Base-by-base conservation (phyloP, 2,888 invertebrate genomes). In the Pherbina coryleti region DNA sequence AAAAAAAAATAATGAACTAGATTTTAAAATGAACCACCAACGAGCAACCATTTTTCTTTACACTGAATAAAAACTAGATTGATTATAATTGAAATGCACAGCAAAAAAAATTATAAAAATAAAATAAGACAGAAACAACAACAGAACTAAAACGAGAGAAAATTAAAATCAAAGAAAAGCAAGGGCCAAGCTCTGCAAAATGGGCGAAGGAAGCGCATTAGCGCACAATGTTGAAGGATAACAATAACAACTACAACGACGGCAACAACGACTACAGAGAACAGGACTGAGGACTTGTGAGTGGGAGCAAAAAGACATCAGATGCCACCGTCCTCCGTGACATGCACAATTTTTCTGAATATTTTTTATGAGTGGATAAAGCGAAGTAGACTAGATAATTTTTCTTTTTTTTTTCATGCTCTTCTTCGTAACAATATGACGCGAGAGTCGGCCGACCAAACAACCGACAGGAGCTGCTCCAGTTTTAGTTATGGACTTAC, bases 201-300 rank as follows among this genome's bases (percentile, higher is more conserved):
- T 25, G 60, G 60, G 60, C 60, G 25, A 60, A 60, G 28, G 60
- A 25, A 19, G 22, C 22, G 60, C 60, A 34, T 64, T 64, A 34
- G 64, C n/a, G 11, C 64, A 64, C 64, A 64, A 64, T 64, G 64
- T 34, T 17, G 17, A 64, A 64, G 64, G 34, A 64, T 64, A 28
- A 22, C 55, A 64, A 64, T 34, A 64, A 34, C 64, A 64, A 64
- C 64, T 17, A 28, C 28, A 60, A 60, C 5, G 4, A 28, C 28
- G 7, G 11, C 44, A 3, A 44, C 44, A 34, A 34, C 64, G 34
- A 4, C 62, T n/a, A 17, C 34, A 64, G 34, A 5, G 17, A 17
- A 19, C 28, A 64, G 7, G 5, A 64, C 31, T 5, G 44, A 11
- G 2, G 34, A 64, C n/a, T n/a, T n/a, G 28, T 17, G 34, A 5